Percentiles rank a stretch among this genome's conserved stretches.
These are phyloP conservation scores for Macrochelys suwanniensis DNA, from an alignment of 2,797 vertebrate genomes.

Conservation along the genomic window DNA sequence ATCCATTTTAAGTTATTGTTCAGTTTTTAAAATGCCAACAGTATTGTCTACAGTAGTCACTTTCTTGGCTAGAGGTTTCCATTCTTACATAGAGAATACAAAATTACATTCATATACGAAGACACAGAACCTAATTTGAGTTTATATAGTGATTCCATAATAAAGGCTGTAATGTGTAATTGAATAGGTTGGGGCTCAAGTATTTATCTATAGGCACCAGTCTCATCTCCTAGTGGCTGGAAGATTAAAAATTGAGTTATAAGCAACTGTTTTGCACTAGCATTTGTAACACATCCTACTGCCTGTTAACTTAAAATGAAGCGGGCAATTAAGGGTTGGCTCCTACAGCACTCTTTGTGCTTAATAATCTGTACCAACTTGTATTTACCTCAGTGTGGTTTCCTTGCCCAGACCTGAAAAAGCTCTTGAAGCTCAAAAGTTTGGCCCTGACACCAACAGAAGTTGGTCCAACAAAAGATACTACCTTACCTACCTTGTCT, in stretches of 20 bases:
- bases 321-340: too few species aligned
- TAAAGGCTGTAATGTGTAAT: neutral
- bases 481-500: neutral
- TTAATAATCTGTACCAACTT: neutral
- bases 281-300: neutral
- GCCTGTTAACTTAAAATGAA: neutral
- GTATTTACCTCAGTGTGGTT: neutral
- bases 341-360: neutral
- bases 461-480: neutral
- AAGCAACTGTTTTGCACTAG: neutral
- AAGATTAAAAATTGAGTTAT: neutral
- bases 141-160: neutral
- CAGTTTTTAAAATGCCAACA: neutral
- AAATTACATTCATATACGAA: neutral
- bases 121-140: neutral
- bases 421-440: neutral
- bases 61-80: neutral
- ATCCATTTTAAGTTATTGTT: slow-evolving; percentile 21
- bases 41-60: neutral
- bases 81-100: neutral
- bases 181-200: neutral
- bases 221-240: neutral
- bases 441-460: neutral
- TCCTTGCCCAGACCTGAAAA: neutral
- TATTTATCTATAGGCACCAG: neutral